Evolutionary conservation across 2,113 vertebrate species (phyloP).

Genomic region (Megaceryle torquata): DNA sequence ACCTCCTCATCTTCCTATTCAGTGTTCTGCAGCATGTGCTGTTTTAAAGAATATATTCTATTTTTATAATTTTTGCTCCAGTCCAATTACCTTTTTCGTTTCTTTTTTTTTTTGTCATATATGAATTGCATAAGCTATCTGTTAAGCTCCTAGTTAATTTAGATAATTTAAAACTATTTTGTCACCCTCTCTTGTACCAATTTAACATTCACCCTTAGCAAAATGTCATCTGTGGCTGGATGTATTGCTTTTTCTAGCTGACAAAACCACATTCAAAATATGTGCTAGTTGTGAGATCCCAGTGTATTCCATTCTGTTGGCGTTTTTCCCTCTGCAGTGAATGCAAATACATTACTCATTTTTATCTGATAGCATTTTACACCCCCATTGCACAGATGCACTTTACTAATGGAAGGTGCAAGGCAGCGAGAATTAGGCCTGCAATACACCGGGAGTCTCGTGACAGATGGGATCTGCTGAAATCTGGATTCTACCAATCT

Average conservation of each 20-base stretch:
- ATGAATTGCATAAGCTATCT: background rate
- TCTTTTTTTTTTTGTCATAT: background rate
- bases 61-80: background rate
- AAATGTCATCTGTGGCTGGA: background rate
- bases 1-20: background rate
- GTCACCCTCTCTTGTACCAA: background rate
- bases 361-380: background rate
- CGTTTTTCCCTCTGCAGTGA: background rate
- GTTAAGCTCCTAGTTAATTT: background rate
- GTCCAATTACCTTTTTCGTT: background rate
- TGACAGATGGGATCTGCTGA: background rate
- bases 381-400: background rate
- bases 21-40: background rate
- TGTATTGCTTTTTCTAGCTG: background rate
- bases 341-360: background rate
- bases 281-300: accelerated
- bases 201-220: background rate
- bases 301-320: background rate
- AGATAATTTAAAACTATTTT: background rate
- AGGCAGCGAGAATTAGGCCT: background rate
- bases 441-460: background rate
- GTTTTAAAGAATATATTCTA: background rate
- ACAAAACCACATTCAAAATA: background rate
- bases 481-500: background rate
- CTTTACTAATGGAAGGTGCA: background rate